Evolutionary conservation across 1,140 invertebrate genomes (phyloP), one percentile per base, ranked within the genome.

Genomic region (Dendrolimus kikuchii): DNA sequence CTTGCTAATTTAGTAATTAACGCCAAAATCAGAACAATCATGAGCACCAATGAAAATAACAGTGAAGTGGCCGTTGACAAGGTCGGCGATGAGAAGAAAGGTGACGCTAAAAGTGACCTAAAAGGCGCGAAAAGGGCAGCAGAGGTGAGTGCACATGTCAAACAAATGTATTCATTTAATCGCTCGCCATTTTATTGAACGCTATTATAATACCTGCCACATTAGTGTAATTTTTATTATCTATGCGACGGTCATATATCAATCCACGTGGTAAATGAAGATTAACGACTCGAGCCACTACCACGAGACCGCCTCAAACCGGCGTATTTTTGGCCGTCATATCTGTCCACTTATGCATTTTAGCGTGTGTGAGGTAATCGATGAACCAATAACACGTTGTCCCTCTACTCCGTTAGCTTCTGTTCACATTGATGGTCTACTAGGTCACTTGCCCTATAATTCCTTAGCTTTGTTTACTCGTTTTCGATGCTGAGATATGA

Each of bases 91-190:
- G 93, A 94, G 79, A 94, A 93, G 88, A 78, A 89, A 62, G 74
- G 62, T 56, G 93, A 94, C 81, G 90, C 91, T 44, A 95, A 95
- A 89, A 92, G 92, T 81, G 93, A 94, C 73, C 89, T 95, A 67
- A 95, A 95, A 89, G 94, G 93, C 82, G 93, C 92, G 79, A 95
- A 95, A 89, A 92, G 94, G 90, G 90, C 94, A 88, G 93, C 93
- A 71, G 94, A 95, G 91, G 94, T 95, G 88, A 93, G 93, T 92
- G 74, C 83, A 86, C 82, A 86, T 86, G 82, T 84, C 79, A 81
- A 71, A 68, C 70, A 69, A 79, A 77, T 77, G 66, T 81, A 79
- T 85, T 79, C 74, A 74, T 77, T 71, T 78, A 84, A 76, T 81
- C 77, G 71, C 82, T 83, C 84, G 84, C 82, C 86, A 88, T 88